Evolutionary conservation across 2,113 vertebrate species (phyloP).

Genomic region (Amphilophus citrinellus): DNA sequence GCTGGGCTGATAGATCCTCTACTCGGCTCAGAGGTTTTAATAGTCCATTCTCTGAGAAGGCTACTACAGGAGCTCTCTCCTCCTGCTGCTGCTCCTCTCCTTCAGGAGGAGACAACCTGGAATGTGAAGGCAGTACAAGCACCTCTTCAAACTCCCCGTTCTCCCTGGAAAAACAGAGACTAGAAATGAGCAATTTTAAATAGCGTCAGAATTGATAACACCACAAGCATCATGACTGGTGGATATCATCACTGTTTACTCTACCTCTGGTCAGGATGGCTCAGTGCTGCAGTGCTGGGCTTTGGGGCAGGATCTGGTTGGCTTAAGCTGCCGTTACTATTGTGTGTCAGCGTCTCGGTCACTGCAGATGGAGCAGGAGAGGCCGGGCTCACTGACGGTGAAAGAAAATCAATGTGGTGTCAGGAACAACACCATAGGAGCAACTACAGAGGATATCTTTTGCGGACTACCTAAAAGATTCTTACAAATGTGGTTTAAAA

Average conservation of each 20-base stretch:
- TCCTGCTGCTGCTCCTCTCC: conserved; percentile 67
- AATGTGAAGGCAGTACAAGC: conserved; percentile 87
- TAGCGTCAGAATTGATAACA: not conserved
- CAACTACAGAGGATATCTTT: not conserved
- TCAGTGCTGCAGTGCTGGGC: conserved; percentile 58
- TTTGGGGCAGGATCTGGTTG: conserved; percentile 14
- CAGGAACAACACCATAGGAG: not conserved
- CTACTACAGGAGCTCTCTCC: conserved; percentile 85
- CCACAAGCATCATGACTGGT: not conserved
- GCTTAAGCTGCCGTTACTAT: conserved; percentile 59
- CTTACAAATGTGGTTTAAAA: not conserved
- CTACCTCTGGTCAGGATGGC: conserved; percentile 77
- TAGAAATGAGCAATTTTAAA: not conserved
- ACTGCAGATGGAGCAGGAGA: conserved; percentile 46
- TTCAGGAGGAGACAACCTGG: conserved; percentile 83
- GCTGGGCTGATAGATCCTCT: conserved; percentile 88
- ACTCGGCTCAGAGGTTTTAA: conserved; percentile 85
- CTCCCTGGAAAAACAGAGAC: conserved; percentile 77
- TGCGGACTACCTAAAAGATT: not conserved
- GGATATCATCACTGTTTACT: not conserved
- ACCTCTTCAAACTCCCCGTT: conserved; percentile 95
- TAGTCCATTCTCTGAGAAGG: conserved; percentile 91
- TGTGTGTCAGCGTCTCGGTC: conserved; percentile 28
- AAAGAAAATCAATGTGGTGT: not conserved
- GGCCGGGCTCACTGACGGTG: conserved; percentile 37